phyloP scores from a whole-genome alignment of 2,113 vertebrate species.

The Pachycephala philippinensis region DNA sequence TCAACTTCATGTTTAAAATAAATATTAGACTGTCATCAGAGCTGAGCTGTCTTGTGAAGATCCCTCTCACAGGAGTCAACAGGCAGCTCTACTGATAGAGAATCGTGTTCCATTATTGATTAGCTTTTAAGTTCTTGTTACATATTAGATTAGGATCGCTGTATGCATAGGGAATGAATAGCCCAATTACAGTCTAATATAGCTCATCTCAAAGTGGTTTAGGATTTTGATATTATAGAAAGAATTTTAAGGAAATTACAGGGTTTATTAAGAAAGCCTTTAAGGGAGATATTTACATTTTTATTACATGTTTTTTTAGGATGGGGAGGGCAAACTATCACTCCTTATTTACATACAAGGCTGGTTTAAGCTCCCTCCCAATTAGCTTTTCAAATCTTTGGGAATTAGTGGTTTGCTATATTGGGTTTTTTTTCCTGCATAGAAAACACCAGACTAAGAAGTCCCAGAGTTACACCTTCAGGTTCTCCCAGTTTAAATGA shows the following conservation, averaged over 20 bases:
- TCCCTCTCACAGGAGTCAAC: slow-evolving; percentile 57
- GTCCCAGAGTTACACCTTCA: not conserved
- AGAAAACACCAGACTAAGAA: not conserved
- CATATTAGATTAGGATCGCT: slow-evolving; percentile 70
- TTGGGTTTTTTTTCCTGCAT: accelerated
- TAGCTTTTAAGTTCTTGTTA: slow-evolving; percentile 74
- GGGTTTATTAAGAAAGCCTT: slow-evolving; percentile 31
- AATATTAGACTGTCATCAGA: slow-evolving; percentile 72
- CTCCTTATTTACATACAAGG: not conserved
- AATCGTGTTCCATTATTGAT: slow-evolving; percentile 74
- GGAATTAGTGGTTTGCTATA: not conserved
- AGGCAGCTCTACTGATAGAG: slow-evolving; percentile 56
- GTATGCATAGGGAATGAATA: slow-evolving; percentile 63
- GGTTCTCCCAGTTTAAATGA: too few species aligned
- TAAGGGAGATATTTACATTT: slow-evolving; percentile 22
- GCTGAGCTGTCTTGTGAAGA: slow-evolving; percentile 15
- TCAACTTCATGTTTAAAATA: slow-evolving; percentile 73
- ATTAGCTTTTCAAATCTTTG: not conserved
- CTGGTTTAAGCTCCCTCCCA: not conserved
- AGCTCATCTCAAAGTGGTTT: slow-evolving; percentile 53
- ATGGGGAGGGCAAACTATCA: not conserved
- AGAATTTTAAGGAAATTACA: slow-evolving; percentile 55
- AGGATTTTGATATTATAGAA: slow-evolving; percentile 18
- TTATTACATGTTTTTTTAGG: slow-evolving; percentile 8
- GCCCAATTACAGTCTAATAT: slow-evolving; percentile 54